A percentile compares a stretch with the other conserved stretches of the same genome.
These are phyloP conservation scores for Carpatolechia fugitivella DNA, from an alignment of 2,888 invertebrate species.

Conservation along the genomic window DNA sequence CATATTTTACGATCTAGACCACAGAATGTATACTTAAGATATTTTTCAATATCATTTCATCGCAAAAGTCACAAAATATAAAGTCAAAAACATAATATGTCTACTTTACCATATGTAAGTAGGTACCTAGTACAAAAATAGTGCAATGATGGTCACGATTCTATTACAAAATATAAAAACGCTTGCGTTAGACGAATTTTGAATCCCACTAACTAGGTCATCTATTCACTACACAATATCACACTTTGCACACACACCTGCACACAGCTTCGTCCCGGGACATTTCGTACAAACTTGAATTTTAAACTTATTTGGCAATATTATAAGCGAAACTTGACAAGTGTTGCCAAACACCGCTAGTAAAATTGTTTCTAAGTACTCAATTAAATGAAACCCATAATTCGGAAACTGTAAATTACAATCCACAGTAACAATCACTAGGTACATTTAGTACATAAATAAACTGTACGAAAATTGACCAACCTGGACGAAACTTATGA, in stretches of 20 bases:
- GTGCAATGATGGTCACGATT: constrained; percentile 47
- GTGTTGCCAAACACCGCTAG: not conserved
- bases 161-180: constrained; percentile 43
- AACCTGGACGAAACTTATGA: not conserved
- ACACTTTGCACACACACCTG: constrained; percentile 43
- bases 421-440: not conserved
- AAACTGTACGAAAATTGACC: not conserved
- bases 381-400: not conserved
- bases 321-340: not conserved
- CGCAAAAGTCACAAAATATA: not conserved
- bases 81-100: not conserved
- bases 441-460: not conserved
- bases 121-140: constrained; percentile 57
- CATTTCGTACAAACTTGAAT: not conserved
- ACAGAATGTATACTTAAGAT: not conserved
- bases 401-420: not conserved
- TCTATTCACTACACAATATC: constrained; percentile 60
- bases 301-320: not conserved
- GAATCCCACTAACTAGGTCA: constrained; percentile 59
- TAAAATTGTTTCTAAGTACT: not conserved
- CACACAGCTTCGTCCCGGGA: constrained; percentile 18
- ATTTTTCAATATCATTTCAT: not conserved
- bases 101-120: not conserved
- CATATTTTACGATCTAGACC: no score
- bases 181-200: constrained; percentile 55